Evolutionary conservation across 1,140 invertebrate genomes (phyloP), one percentile per base, ranked within the genome.

Genomic region (Polyergus mexicanus): DNA sequence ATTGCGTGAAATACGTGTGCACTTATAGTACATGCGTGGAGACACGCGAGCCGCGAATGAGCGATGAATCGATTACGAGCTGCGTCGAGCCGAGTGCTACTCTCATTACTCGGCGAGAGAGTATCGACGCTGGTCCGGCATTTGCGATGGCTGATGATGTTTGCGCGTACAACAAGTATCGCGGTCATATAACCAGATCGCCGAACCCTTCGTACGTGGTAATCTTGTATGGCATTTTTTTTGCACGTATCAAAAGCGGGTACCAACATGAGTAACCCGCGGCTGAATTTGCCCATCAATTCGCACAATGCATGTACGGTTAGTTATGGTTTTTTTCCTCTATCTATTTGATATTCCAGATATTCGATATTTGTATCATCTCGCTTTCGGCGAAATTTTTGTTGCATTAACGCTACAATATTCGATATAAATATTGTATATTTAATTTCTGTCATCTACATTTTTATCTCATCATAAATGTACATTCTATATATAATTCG

Each of bases 21-120:
- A 7, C 51, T 7, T 41, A 6, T 6, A 11, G 32, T 11, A 19
- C 25, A 7, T 11, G 7, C 25, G 19, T 22, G 47, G 44, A 13
- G 3, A 25, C 28, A 35, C 32, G 54, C 41, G 13, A 81, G 54
- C 75, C 51, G 66, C 76, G 56, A 85, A 80, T 69, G 84, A 68
- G 75, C 76, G 56, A 62, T 74, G 69, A 68, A 51, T 86, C 83
- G 78, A 86, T 84, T 76, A 60, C 63, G 41, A 51, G 41, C 51
- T 47, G 62, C 69, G 80, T 74, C 71, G 38, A 74, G 71, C 84
- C 51, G 85, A 84, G 71, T 83, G 8, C 62, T 72, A 41, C 11
- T 38, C 51, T 56, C 60, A 6, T 28, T 22, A 38, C 35, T 60
- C 78, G 35, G 19, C 19, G 62, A 25, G 75, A 69, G 65, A 11